These are phyloP conservation scores for Tetropium fuscum DNA, from an alignment of 2,888 invertebrate genomes.

Conservation along the genomic window DNA sequence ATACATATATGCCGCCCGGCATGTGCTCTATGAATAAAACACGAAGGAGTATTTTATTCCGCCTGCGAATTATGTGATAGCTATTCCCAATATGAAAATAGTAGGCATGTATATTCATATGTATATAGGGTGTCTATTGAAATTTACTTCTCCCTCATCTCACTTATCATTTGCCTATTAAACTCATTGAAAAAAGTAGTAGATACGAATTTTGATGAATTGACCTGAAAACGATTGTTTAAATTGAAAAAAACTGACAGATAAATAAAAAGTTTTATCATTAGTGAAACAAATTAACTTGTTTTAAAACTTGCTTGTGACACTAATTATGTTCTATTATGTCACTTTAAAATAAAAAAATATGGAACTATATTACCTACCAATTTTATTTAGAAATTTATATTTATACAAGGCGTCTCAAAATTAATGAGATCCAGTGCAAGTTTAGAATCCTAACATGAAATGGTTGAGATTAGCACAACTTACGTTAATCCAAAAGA, in stretches of 20 bases:
- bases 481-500: too few species aligned
- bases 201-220: neutral
- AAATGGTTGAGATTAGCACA: too few species aligned
- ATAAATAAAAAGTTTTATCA: neutral
- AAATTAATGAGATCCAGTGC: too few species aligned
- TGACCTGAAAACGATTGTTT: neutral
- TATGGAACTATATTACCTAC: too few species aligned
- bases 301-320: too few species aligned
- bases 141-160: neutral
- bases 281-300: too few species aligned
- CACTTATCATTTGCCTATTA: neutral
- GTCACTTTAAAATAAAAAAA: too few species aligned
- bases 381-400: too few species aligned
- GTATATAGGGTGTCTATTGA: too few species aligned
- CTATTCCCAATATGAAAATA: slow-evolving; percentile 18
- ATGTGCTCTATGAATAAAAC: slow-evolving; percentile 39
- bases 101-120: neutral
- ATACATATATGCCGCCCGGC: slow-evolving; percentile 37
- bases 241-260: neutral
- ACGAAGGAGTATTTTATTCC: slow-evolving; percentile 38
- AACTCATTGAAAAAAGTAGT: neutral
- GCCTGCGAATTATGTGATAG: slow-evolving; percentile 24
- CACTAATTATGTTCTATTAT: too few species aligned
- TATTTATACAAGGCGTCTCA: too few species aligned
- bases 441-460: too few species aligned